Base-by-base conservation (phyloP, 2,888 invertebrate species). In the Lasioglossum leucozonium region DNA sequence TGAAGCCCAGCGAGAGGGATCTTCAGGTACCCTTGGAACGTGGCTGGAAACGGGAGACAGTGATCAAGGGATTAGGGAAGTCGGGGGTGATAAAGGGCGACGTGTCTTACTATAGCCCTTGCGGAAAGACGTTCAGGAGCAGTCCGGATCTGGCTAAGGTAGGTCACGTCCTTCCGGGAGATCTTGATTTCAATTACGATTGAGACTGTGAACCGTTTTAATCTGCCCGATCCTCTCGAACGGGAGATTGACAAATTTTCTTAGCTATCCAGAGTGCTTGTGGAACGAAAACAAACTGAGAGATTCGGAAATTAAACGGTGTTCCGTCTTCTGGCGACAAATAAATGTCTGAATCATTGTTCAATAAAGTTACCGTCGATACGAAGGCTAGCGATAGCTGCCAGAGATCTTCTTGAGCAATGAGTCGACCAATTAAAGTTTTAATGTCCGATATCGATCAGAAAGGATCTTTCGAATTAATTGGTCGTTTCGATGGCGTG, bases 1-100 rank as follows among this genome's bases (percentile, higher is more conserved):
- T 95, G 75, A 94, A 93, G 87, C 94, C 94, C 37, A 94, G 92
- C 86, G 95, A 95, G 74, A 93, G 93, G 81, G 95, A 95, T 73
- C 92, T 95, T 26, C 94, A 94, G 84, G 88, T 94, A 40, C 94
- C 95, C 8, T 88, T 95, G 75, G 95, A 95, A 51, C 92, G 95
- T 95, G 99, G 98, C 84, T 99, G 99, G 99, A 97, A 98, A 92
- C 96, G 99, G n/a, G 98, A 98, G 94, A 99, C 99, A 0, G 96
- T 98, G 79, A 98, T 99, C 92, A 97, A 97, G 87, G 98, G 98
- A 8, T 96, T 99, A 13, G 98, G 98, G 10, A 97, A 98, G 90
- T 97, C 97, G 92, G 98, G 99, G 62, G 97, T 97, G 87, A 97
- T 98, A 88, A 97, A 98, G 90, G 99, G 99, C n/a, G 99, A 99